Percentiles rank a stretch among this genome's conserved stretches.
phyloP scores from a whole-genome alignment of 2,113 vertebrate genomes.

The Microcebus murinus region DNA sequence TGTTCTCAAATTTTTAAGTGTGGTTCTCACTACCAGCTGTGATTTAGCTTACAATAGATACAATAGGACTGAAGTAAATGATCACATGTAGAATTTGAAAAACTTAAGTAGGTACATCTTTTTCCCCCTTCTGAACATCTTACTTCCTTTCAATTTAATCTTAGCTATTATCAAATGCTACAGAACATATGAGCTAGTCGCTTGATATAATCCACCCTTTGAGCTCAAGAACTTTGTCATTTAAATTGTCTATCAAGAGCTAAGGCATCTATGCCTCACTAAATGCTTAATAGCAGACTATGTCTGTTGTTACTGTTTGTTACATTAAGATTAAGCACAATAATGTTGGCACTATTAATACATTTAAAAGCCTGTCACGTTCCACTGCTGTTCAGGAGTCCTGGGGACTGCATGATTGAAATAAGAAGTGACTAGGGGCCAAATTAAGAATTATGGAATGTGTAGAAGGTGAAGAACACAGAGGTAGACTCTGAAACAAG shows the following conservation, averaged over 20 bases:
- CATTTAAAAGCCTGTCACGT: slow-evolving; percentile 72
- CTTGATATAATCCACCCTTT: slow-evolving; percentile 63
- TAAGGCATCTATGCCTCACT: slow-evolving; percentile 56
- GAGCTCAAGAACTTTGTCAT: slow-evolving; percentile 48
- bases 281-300: slow-evolving; percentile 62
- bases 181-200: slow-evolving; percentile 54
- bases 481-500: not conserved
- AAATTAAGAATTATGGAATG: slow-evolving; percentile 49
- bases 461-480: not conserved
- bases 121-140: slow-evolving; percentile 10
- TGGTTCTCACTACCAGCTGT: not conserved
- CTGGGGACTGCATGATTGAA: slow-evolving; percentile 43
- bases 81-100: slow-evolving; percentile 34
- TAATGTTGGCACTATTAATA: slow-evolving; percentile 68
- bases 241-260: slow-evolving; percentile 62
- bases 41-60: not conserved
- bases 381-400: slow-evolving; percentile 54
- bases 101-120: slow-evolving; percentile 46
- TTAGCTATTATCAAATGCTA: slow-evolving; percentile 65
- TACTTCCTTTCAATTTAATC: slow-evolving; percentile 36
- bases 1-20: not conserved
- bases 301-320: slow-evolving; percentile 62
- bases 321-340: slow-evolving; percentile 77
- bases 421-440: not conserved
- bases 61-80: slow-evolving; percentile 43